phyloP scores from a whole-genome alignment of 2,888 invertebrate species.

The Ophion obscuratus region DNA sequence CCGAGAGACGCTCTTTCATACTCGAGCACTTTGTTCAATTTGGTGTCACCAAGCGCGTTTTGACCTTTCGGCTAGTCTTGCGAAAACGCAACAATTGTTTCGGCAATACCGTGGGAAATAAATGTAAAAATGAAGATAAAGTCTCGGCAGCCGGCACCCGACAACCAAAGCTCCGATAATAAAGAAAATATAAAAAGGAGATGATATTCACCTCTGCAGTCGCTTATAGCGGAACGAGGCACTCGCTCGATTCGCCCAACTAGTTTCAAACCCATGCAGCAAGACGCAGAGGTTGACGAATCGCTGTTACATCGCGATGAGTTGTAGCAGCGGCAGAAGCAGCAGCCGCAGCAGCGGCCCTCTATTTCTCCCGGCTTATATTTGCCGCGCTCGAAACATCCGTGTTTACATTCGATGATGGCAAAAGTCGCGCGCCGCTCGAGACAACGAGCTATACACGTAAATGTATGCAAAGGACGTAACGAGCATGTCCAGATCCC shows the following conservation, averaged over 20 bases:
- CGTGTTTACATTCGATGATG: not conserved
- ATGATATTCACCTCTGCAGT: conserved; percentile 46
- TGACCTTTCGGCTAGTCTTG: too few relatives aligned
- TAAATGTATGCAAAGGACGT: not conserved
- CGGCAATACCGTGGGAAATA: too few relatives aligned
- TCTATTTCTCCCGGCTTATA: too few relatives aligned
- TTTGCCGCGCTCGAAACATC: not conserved
- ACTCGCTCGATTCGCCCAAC: not conserved
- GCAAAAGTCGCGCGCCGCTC: too few relatives aligned
- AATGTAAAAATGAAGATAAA: not conserved
- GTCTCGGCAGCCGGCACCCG: not conserved
- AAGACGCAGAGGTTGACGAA: too few relatives aligned
- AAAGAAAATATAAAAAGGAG: not conserved
- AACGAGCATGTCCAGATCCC: conserved; percentile 18
- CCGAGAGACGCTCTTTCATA: not conserved
- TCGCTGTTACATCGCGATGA: too few relatives aligned
- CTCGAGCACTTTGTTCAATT: not conserved
- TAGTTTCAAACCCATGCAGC: too few relatives aligned
- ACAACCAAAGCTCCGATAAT: not conserved
- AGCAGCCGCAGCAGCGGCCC: too few relatives aligned
- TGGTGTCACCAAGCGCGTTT: too few relatives aligned
- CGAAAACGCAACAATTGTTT: too few relatives aligned
- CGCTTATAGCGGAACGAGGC: not conserved
- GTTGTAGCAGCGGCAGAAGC: too few relatives aligned
- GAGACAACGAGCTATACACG: not conserved